Percentiles rank a stretch among this genome's conserved stretches.
phyloP scores from a whole-genome alignment of 2,888 invertebrate species.

The Dendrolimus pini region DNA sequence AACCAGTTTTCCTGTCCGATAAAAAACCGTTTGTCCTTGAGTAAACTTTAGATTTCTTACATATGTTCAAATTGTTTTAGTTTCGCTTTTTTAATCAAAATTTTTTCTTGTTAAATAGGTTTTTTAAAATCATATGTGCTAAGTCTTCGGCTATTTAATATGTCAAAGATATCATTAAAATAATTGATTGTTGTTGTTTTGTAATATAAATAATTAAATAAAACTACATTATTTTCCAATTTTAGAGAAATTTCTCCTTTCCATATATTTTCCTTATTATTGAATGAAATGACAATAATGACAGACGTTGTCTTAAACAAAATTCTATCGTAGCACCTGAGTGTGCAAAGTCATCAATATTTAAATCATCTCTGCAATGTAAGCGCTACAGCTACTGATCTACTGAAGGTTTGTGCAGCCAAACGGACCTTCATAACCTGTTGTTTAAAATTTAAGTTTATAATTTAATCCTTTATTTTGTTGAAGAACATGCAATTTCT shows the following conservation, averaged over 20 bases:
- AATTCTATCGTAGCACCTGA: conserved; percentile 3
- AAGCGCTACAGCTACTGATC: not conserved
- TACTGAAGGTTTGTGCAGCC: conserved; percentile 1
- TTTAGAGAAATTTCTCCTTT: too few relatives aligned
- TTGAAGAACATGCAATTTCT: too few relatives aligned
- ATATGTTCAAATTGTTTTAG: not conserved
- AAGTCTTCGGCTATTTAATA: conserved; percentile 2
- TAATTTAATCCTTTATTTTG: too few relatives aligned
- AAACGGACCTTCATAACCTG: not conserved
- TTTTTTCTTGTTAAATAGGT: not conserved
- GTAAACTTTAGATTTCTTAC: not conserved
- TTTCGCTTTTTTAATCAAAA: not conserved
- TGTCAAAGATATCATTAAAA: conserved; percentile 5
- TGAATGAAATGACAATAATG: too few relatives aligned
- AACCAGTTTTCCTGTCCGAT: not conserved
- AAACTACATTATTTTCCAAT: too few relatives aligned
- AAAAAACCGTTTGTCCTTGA: not conserved
- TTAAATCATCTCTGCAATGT: not conserved
- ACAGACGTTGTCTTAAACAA: too few relatives aligned
- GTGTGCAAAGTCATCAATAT: conserved; percentile 1
- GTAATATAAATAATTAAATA: too few relatives aligned
- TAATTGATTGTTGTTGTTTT: too few relatives aligned
- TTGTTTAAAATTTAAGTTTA: too few relatives aligned
- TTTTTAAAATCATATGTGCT: conserved; percentile 1
- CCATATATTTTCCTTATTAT: too few relatives aligned